Conservation (phyloP, 2,797 vertebrate genomes). For the Numenius phaeopus region DNA sequence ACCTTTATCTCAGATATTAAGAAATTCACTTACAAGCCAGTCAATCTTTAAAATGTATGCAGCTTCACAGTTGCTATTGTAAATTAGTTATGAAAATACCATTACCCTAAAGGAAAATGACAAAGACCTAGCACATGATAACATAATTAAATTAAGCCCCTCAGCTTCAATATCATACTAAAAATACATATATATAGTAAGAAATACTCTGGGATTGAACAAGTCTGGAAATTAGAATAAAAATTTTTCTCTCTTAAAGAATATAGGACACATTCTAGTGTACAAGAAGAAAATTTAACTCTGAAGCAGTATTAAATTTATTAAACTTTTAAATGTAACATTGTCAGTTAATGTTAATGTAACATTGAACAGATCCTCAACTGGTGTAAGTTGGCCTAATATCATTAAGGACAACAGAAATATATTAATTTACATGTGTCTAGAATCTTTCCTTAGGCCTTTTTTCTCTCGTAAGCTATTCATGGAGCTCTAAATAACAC, state of each 20-base stretch:
- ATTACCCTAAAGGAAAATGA: conserved; percentile 8
- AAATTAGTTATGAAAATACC: conserved; percentile 30
- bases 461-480: not conserved
- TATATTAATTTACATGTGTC: not conserved
- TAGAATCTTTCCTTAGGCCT: not conserved
- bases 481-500: not conserved
- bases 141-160: not conserved
- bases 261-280: not conserved
- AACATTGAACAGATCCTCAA: not conserved
- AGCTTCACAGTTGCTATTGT: not conserved
- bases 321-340: not conserved
- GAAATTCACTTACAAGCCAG: not conserved
- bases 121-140: not conserved
- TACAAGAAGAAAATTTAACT: not conserved
- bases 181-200: not conserved
- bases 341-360: not conserved
- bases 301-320: not conserved
- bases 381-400: not conserved
- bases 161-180: not conserved
- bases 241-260: not conserved
- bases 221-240: not conserved
- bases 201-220: not conserved
- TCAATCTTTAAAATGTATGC: not conserved
- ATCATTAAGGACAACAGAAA: not conserved
- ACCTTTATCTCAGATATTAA: not conserved